Conservation (phyloP, 2,888 invertebrate species). For the Trisateles emortualis region DNA sequence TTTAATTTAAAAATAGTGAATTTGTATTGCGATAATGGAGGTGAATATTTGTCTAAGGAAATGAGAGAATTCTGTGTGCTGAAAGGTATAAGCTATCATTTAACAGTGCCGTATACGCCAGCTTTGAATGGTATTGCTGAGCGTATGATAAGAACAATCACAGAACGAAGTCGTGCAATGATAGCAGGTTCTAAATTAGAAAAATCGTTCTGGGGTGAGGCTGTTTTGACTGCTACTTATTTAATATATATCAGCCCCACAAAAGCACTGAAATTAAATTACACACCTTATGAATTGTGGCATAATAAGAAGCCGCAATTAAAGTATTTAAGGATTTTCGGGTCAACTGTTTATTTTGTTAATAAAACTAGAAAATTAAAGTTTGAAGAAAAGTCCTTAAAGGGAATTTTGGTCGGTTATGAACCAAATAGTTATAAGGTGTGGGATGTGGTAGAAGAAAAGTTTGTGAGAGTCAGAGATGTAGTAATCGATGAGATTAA, state of each 20-base stretch:
- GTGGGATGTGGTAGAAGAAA: not conserved
- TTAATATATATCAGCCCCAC: slow-evolving; percentile 24
- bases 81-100: slow-evolving; percentile 27
- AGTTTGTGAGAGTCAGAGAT: slow-evolving; percentile 1
- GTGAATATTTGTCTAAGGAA: too few species aligned
- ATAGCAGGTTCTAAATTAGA: slow-evolving; percentile 49
- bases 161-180: slow-evolving; percentile 60
- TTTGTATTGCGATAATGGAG: too few species aligned
- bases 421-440: slow-evolving; percentile 4
- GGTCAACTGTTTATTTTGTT: too few species aligned
- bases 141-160: slow-evolving; percentile 59
- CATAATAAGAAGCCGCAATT: not conserved
- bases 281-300: too few species aligned
- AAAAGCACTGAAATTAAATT: not conserved
- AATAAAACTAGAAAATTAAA: not conserved
- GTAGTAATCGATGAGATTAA: not conserved
- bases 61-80: slow-evolving; percentile 44
- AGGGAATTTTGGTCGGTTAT: not conserved
- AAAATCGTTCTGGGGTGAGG: slow-evolving; percentile 56
- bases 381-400: not conserved
- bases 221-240: slow-evolving; percentile 52
- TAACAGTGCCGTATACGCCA: slow-evolving; percentile 64
- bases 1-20: slow-evolving; percentile 53
- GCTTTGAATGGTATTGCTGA: slow-evolving; percentile 65
- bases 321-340: not conserved